A percentile compares a stretch with the other conserved stretches of the same genome.
Conservation (phyloP, 2,113 vertebrate species). For the Chitala chitala region DNA sequence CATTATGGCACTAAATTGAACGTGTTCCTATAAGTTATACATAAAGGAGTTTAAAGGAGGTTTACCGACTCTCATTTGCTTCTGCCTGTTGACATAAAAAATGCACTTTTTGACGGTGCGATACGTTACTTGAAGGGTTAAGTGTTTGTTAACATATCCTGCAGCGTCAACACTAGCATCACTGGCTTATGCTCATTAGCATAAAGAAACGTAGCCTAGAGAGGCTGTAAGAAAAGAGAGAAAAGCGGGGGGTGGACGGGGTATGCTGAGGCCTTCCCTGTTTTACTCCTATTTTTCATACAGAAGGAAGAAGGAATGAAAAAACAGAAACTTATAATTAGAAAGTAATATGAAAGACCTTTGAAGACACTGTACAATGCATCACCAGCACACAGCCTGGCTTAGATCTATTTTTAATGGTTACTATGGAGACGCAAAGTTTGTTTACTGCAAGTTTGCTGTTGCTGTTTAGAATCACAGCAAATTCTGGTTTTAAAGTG, state of each 20-base stretch:
- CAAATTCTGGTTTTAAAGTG: constrained; percentile 11
- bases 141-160: constrained; percentile 49
- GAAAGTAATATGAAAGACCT: constrained; percentile 64
- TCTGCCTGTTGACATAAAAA: constrained; percentile 44
- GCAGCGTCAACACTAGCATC: constrained; percentile 56
- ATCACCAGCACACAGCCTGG: constrained; percentile 44
- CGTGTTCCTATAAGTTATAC: not conserved
- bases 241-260: constrained; percentile 20
- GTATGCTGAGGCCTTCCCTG: constrained; percentile 29
- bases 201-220: constrained; percentile 55
- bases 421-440: constrained; percentile 62
- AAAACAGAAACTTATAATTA: constrained; percentile 61
- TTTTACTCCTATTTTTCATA: constrained; percentile 51
- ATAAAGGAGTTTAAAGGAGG: not conserved
- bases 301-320: constrained; percentile 45
- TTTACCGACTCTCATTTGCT: not conserved
- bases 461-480: constrained; percentile 30
- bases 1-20: not conserved
- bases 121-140: constrained; percentile 47
- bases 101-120: constrained; percentile 44
- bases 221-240: constrained; percentile 37
- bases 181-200: constrained; percentile 55
- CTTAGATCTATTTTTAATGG: constrained; percentile 70
- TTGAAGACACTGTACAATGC: constrained; percentile 61
- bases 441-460: constrained; percentile 64